Percentiles rank a stretch among this genome's conserved stretches.
These are phyloP conservation scores for Entomobrya proxima DNA, from an alignment of 2,888 invertebrate species.

Conservation along the genomic window DNA sequence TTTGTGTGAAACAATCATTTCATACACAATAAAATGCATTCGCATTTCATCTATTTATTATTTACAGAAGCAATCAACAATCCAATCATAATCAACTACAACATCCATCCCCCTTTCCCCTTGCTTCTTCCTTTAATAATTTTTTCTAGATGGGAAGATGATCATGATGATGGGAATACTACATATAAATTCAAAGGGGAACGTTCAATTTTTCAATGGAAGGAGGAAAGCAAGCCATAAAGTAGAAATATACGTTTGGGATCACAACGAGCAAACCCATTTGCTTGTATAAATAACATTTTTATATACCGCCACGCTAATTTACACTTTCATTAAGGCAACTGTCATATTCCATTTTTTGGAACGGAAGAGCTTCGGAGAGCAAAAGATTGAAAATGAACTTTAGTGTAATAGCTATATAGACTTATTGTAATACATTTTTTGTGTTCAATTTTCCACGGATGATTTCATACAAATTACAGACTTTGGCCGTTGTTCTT, in stretches of 20 bases:
- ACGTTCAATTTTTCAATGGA: background rate
- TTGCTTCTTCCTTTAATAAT: too few species aligned
- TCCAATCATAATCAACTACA: slow-evolving; percentile 38
- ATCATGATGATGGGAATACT: background rate
- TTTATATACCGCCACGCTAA: slow-evolving; percentile 47
- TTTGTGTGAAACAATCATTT: slow-evolving; percentile 45
- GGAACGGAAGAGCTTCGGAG: slow-evolving; percentile 41
- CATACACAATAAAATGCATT: slow-evolving; percentile 34
- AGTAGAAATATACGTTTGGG: slow-evolving; percentile 4
- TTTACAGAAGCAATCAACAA: slow-evolving; percentile 57
- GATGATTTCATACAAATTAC: slow-evolving; percentile 19
- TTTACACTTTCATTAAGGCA: slow-evolving; percentile 62
- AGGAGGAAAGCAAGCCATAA: background rate
- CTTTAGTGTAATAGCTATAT: background rate
- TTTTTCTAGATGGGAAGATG: slow-evolving; percentile 7
- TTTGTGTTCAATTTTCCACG: background rate
- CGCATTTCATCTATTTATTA: slow-evolving; percentile 45
- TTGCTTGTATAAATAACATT: slow-evolving; percentile 21
- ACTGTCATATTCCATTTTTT: slow-evolving; percentile 44
- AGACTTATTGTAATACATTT: too few species aligned
- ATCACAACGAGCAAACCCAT: slow-evolving; percentile 24
- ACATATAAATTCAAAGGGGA: background rate
- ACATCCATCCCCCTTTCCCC: background rate
- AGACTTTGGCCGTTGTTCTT: background rate
- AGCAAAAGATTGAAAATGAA: slow-evolving; percentile 12